Evolutionary conservation across 1,140 invertebrate genomes (phyloP).

Genomic region (Caenorhabditis brenneri): DNA sequence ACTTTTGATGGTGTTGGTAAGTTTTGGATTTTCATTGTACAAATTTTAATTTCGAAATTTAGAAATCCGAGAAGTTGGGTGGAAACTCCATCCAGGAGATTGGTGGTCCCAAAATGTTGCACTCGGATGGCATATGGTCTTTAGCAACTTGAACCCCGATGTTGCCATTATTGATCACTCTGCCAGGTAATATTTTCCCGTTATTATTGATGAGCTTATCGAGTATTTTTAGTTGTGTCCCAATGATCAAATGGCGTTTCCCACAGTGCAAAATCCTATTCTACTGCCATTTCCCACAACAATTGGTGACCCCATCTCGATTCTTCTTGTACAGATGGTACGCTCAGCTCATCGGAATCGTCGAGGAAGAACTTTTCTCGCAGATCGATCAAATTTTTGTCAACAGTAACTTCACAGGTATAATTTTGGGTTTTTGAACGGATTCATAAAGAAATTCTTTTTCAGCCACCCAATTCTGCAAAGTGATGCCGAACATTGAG

Average conservation of each 20-base stretch:
- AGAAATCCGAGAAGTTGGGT: conserved; percentile 64
- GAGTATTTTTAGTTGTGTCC: conserved; percentile 65
- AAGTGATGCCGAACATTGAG: conserved; percentile 66
- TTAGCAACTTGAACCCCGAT: conserved; percentile 64
- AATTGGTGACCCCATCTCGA: conserved; percentile 69
- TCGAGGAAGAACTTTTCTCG: conserved; percentile 64
- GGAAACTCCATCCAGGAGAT: conserved; percentile 68
- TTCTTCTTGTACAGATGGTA: conserved; percentile 71
- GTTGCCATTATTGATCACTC: conserved; percentile 68
- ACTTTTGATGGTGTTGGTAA: conserved; percentile 66
- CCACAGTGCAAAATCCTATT: conserved; percentile 65
- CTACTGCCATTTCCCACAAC: conserved; percentile 71
- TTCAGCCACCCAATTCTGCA: conserved; percentile 64
- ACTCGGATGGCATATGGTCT: conserved; percentile 62
- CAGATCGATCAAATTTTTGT: conserved; percentile 68
- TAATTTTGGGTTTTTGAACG: not conserved
- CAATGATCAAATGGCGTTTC: conserved; percentile 70
- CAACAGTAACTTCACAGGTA: conserved; percentile 70
- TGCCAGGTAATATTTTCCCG: conserved; percentile 57
- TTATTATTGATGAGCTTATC: not conserved
- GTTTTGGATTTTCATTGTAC: not conserved
- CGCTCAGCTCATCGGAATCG: conserved; percentile 64
- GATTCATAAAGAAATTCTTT: not conserved
- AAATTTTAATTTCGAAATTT: not conserved
- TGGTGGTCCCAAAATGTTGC: conserved; percentile 70